Conservation (phyloP, 2,797 vertebrate genomes). For the Schizopygopsis pylzovi region DNA sequence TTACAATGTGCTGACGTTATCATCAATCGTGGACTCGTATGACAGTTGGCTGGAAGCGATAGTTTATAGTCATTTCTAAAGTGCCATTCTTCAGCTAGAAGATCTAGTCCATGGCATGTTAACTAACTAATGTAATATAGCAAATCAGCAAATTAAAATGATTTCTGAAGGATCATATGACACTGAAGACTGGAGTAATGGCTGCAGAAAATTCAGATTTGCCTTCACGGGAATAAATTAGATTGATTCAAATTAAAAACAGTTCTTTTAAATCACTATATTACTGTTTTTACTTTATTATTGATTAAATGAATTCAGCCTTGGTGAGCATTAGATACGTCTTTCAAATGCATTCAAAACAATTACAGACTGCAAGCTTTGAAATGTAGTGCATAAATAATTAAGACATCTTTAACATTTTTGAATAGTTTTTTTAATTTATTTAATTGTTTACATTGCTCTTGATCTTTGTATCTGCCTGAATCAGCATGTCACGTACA, state of each 20-base stretch:
- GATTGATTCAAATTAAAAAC: neutral
- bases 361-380: neutral
- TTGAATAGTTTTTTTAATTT: neutral
- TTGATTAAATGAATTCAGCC: neutral
- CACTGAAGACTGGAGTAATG: neutral
- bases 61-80: neutral
- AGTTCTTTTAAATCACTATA: neutral
- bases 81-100: neutral
- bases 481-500: neutral
- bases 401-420: neutral
- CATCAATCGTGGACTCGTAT: neutral
- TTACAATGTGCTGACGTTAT: neutral
- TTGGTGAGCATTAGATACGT: neutral
- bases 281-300: neutral
- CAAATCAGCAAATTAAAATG: neutral
- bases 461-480: neutral
- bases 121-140: neutral
- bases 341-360: neutral
- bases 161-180: slow-evolving; percentile 2
- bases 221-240: neutral
- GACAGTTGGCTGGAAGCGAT: neutral
- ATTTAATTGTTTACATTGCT: neutral
- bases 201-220: neutral
- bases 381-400: neutral
- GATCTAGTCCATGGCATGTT: neutral